These are phyloP conservation scores for Buphagus erythrorhynchus DNA, from an alignment of 2,797 vertebrate species.

Conservation along the genomic window DNA sequence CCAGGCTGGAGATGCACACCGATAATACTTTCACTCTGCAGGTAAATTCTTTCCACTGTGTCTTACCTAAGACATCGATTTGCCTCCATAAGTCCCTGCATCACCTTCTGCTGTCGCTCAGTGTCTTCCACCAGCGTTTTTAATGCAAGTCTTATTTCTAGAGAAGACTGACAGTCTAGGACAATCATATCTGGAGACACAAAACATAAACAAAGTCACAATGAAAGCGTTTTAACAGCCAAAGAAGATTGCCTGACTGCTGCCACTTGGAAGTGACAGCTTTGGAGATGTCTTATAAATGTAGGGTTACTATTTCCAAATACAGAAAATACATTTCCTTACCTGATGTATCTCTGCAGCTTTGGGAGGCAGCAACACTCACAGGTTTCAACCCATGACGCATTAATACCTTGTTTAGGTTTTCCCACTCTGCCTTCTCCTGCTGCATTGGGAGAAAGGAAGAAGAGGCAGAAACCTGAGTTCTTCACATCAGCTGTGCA, in stretches of 20 bases:
- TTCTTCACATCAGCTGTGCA: neutral
- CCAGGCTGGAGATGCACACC: neutral
- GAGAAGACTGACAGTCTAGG: slow-evolving; percentile 82
- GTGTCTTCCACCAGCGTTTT: slow-evolving; percentile 84
- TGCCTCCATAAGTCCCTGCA: slow-evolving; percentile 85
- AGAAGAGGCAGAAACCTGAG: neutral
- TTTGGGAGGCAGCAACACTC: slow-evolving; percentile 73
- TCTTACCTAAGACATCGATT: slow-evolving; percentile 88
- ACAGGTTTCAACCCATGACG: slow-evolving; percentile 84
- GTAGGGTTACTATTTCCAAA: neutral
- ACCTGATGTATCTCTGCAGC: slow-evolving; percentile 80
- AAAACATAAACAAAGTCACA: neutral
- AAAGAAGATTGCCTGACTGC: neutral
- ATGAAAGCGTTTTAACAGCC: neutral
- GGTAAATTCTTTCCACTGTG: neutral
- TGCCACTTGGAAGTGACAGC: neutral
- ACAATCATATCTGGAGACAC: slow-evolving; percentile 79
- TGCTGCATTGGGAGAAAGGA: slow-evolving; percentile 62
- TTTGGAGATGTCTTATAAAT: neutral
- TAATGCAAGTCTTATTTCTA: slow-evolving; percentile 80
- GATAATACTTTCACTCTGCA: neutral
- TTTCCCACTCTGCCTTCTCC: slow-evolving; percentile 87
- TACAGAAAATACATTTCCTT: neutral
- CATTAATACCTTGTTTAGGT: slow-evolving; percentile 80
- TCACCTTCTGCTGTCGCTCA: slow-evolving; percentile 82